Base-by-base conservation (phyloP, 2,113 vertebrate species). In the Symphodus melops region DNA sequence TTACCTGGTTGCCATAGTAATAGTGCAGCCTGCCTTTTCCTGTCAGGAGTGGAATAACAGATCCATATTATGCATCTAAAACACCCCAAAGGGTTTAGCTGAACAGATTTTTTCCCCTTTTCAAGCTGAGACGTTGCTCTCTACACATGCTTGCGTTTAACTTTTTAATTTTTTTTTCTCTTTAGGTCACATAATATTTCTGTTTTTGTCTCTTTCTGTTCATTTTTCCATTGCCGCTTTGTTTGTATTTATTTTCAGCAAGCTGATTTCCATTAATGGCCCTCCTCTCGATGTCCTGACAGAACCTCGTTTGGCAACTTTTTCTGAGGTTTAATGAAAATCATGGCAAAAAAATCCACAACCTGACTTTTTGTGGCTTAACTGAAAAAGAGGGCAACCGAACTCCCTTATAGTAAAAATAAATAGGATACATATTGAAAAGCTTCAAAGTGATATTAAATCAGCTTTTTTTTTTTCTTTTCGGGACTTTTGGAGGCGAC, bases 1-100 rank as follows among this genome's bases (percentile, higher is more conserved):
- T 81, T 86, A 91, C 85, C 85, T 88, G 79, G 83, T 85, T 76
- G 72, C 86, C 68, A 75, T 71, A 36, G 62, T 57, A 79, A 82
- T 56, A 10, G 39, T 72, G 28, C 37, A 66, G 58, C 72, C 77
- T 61, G 65, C 51, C 53, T 83, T 90, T 92, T 88, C 79, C 82
- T 82, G 68, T 79, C 87, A 85, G 79, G 44, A 48, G 58, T 55
- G 48, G 25, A 85, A 83, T 55, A 81, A 64, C 57, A 87, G 69
- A 82, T 85, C 73, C 57, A 55, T 62, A 81, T 77, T 63, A 68
- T 66, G 62, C 42, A 41, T 62, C 8, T 16, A 44, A 70, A 81
- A 62, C 36, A 66, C 42, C 20, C 21, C 21, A 16, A 1, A 58
- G 69, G 20, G 36, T 53, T 75, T 61, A 39, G 23, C 72, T 39